These are phyloP conservation scores for Orgyia antiqua DNA, from an alignment of 2,888 invertebrate species.

Conservation along the genomic window DNA sequence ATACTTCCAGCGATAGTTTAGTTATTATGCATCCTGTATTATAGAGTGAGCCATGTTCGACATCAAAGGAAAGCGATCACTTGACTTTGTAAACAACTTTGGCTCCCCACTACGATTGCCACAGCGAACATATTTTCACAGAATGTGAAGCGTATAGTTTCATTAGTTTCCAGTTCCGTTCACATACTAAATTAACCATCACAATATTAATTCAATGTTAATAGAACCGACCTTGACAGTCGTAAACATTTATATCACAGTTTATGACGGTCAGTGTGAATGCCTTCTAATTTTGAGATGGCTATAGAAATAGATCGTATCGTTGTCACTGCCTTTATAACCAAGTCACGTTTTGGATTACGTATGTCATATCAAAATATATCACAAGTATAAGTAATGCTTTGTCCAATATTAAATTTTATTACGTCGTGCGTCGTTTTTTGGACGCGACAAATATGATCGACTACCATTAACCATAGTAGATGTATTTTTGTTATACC, in stretches of 20 bases:
- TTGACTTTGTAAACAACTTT: conserved; percentile 32
- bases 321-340: conserved; percentile 11
- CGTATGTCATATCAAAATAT: neutral
- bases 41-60: conserved; percentile 26
- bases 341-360: conserved; percentile 5
- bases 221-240: conserved; percentile 55
- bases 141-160: conserved; percentile 33
- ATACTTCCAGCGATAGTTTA: conserved; percentile 9
- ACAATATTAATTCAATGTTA: conserved; percentile 45
- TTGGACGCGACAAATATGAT: no score
- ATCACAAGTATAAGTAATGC: neutral
- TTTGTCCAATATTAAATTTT: no score
- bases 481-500: no score
- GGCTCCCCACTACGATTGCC: conserved; percentile 22
- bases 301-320: conserved; percentile 17
- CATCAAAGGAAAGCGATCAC: conserved; percentile 37
- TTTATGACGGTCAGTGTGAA: conserved; percentile 59
- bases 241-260: conserved; percentile 55
- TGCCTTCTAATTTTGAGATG: conserved; percentile 53
- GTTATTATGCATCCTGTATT: conserved; percentile 25
- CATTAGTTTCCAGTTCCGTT: conserved; percentile 33
- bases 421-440: no score
- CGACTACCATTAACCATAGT: no score
- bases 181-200: conserved; percentile 38
- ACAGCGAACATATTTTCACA: conserved; percentile 27